Evolutionary conservation across 2,113 vertebrate species (phyloP).

Genomic region (Platichthys stellatus): DNA sequence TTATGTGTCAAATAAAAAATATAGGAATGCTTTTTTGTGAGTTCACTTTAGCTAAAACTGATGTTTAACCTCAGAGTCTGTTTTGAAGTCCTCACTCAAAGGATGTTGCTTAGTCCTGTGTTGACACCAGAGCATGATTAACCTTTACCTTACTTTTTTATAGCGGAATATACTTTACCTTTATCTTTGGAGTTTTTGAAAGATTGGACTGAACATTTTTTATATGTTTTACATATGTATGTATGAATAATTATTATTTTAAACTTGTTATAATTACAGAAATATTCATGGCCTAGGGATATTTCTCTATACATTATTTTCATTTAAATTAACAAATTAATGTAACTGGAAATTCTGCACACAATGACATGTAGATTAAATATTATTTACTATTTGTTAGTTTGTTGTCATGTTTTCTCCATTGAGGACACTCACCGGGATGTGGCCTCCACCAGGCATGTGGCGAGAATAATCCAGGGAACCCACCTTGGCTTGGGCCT

Average conservation of each 20-base stretch:
- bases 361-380: too few species aligned
- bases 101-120: slow-evolving; percentile 1
- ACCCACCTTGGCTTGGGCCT: slow-evolving; percentile 97
- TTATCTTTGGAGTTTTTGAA: slow-evolving; percentile 51
- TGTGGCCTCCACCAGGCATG: slow-evolving; percentile 88
- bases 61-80: neutral
- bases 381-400: too few species aligned
- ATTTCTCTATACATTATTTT: neutral
- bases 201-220: slow-evolving; percentile 23
- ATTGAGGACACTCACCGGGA: slow-evolving; percentile 86
- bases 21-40: neutral
- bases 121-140: neutral
- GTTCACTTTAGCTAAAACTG: neutral
- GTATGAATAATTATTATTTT: neutral
- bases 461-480: slow-evolving; percentile 97
- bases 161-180: slow-evolving; percentile 40
- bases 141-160: neutral
- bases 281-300: neutral
- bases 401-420: too few species aligned
- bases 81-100: neutral
- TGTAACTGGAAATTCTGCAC: too few species aligned
- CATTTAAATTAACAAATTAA: neutral
- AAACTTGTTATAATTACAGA: neutral
- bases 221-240: neutral
- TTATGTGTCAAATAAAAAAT: neutral